phyloP scores from a whole-genome alignment of 2,888 invertebrate genomes.

The Euplagia quadripunctaria region DNA sequence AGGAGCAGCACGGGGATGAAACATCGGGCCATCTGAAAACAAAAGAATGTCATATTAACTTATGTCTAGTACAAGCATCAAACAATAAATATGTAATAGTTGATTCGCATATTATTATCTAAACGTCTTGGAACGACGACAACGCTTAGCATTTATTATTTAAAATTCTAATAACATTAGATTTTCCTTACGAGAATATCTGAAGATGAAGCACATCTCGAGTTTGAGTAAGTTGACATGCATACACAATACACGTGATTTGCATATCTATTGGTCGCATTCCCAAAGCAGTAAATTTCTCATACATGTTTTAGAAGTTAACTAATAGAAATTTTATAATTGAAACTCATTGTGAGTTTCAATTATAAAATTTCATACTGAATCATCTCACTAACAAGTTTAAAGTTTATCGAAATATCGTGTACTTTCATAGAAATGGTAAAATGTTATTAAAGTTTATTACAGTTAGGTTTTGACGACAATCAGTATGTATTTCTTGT shows the following conservation, averaged over 20 bases:
- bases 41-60: slow-evolving; percentile 43
- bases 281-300: slow-evolving; percentile 25
- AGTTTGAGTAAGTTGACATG: slow-evolving; percentile 21
- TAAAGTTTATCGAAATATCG: not conserved
- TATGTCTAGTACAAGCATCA: not conserved
- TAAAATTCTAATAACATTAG: slow-evolving; percentile 50
- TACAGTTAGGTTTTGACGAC: not conserved
- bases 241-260: slow-evolving; percentile 37
- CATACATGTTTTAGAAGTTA: not conserved
- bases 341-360: no score
- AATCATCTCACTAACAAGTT: not conserved
- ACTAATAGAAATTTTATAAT: no score
- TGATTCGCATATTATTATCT: slow-evolving; percentile 1
- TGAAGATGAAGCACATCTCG: slow-evolving; percentile 37
- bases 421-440: not conserved
- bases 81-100: not conserved
- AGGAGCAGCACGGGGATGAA: slow-evolving; percentile 73
- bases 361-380: not conserved
- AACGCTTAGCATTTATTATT: slow-evolving; percentile 41
- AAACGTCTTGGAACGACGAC: slow-evolving; percentile 15
- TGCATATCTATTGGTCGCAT: slow-evolving; percentile 49
- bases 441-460: not conserved
- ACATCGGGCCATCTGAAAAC: slow-evolving; percentile 79
- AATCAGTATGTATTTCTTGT: not conserved
- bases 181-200: slow-evolving; percentile 53